A percentile compares a stretch with the other conserved stretches of the same genome.
phyloP scores from a whole-genome alignment of 2,113 vertebrate genomes.

The Brachionichthys hirsutus region DNA sequence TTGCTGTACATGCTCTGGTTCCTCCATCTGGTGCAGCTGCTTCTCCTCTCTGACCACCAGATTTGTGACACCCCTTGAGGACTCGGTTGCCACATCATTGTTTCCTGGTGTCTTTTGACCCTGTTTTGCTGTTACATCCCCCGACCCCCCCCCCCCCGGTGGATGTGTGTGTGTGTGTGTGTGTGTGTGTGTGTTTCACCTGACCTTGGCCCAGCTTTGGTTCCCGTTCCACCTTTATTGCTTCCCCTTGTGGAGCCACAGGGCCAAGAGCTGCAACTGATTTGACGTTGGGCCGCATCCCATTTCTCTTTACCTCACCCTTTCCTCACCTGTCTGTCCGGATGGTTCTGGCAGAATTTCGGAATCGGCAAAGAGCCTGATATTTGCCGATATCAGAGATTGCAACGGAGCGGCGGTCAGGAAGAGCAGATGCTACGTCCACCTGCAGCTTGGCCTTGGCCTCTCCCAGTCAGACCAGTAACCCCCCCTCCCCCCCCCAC shows the following conservation, averaged over 20 bases:
- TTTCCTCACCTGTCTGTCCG: conserved; percentile 31
- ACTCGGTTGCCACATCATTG: conserved; percentile 21
- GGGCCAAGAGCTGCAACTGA: conserved; percentile 46
- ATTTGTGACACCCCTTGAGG: conserved; percentile 30
- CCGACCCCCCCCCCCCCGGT: conserved; percentile 3
- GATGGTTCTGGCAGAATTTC: conserved; percentile 22
- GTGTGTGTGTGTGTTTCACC: conserved; percentile 17
- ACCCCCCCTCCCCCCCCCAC: too few species aligned
- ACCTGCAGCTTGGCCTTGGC: conserved; percentile 33
- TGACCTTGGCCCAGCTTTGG: conserved; percentile 65
- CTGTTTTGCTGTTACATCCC: conserved; percentile 27
- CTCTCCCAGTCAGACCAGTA: conserved; percentile 28
- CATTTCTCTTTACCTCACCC: conserved; percentile 41
- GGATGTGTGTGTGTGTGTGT: background rate
- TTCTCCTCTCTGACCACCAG: conserved; percentile 26
- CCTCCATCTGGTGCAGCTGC: conserved; percentile 4
- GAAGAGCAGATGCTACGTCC: conserved; percentile 47
- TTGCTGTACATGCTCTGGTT: background rate
- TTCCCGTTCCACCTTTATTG: conserved; percentile 67
- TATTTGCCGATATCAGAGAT: too few species aligned
- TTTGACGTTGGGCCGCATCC: conserved; percentile 24
- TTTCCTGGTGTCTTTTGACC: conserved; percentile 45
- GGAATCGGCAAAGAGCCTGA: conserved; percentile 3
- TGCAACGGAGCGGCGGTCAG: conserved; percentile 32
- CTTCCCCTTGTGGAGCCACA: conserved; percentile 37